Percentiles rank a stretch among this genome's conserved stretches.
phyloP scores from a whole-genome alignment of 2,797 vertebrate genomes.

The Anguilla anguilla region DNA sequence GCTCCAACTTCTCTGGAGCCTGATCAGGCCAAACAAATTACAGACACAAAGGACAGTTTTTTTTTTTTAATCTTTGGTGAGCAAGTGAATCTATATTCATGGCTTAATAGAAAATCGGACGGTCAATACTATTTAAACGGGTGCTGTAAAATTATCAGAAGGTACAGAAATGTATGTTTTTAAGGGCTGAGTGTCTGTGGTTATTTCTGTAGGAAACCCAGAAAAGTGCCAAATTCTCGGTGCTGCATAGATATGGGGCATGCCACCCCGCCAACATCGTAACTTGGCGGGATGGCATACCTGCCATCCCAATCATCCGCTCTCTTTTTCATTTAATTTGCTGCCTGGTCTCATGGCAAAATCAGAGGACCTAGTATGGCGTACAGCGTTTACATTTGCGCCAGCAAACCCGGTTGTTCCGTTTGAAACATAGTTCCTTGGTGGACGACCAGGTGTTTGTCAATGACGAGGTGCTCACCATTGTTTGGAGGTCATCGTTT shows the following conservation, averaged over 20 bases:
- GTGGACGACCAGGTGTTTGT: neutral
- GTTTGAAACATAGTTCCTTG: neutral
- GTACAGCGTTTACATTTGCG: neutral
- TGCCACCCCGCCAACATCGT: too few relatives aligned
- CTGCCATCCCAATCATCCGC: too few relatives aligned
- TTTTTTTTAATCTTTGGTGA: neutral
- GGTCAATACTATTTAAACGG: neutral
- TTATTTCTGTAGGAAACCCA: too few relatives aligned
- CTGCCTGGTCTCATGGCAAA: neutral
- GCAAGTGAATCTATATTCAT: neutral
- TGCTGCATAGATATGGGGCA: too few relatives aligned
- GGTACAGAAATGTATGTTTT: too few relatives aligned
- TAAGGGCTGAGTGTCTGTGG: too few relatives aligned
- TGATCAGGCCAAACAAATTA: conserved; percentile 39
- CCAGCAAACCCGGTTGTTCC: neutral
- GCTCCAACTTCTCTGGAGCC: conserved; percentile 66
- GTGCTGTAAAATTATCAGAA: too few relatives aligned
- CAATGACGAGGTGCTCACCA: conserved; percentile 57
- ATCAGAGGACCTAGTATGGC: neutral
- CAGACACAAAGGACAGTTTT: neutral
- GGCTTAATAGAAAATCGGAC: neutral
- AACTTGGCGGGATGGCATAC: too few relatives aligned
- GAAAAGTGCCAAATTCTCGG: too few relatives aligned
- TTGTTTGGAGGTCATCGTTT: conserved; percentile 68
- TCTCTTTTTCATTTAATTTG: neutral